A percentile compares a stretch with the other conserved stretches of the same genome.
Conservation (phyloP, 2,888 invertebrate genomes). For the Agrotis segetum region DNA sequence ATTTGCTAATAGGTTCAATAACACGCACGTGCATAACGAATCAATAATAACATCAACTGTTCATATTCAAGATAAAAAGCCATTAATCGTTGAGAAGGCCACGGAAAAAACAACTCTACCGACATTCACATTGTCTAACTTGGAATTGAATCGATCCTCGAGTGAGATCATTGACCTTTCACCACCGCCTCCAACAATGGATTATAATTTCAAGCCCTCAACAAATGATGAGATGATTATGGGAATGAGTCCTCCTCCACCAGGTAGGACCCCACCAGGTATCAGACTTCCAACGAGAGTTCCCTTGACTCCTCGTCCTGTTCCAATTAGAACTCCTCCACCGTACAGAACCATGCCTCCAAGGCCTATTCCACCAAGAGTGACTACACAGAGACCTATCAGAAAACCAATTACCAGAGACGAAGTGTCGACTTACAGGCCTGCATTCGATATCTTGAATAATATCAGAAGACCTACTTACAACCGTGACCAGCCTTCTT, state of each 20-base stretch:
- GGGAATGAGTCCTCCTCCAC: slow-evolving; percentile 91
- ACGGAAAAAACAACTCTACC: slow-evolving; percentile 79
- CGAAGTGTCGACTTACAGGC: slow-evolving; percentile 86
- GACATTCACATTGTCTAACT: slow-evolving; percentile 78
- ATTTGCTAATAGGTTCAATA: slow-evolving; percentile 72
- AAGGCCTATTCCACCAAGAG: slow-evolving; percentile 78
- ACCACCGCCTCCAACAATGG: slow-evolving; percentile 87
- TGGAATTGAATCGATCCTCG: slow-evolving; percentile 78
- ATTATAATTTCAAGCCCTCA: slow-evolving; percentile 85
- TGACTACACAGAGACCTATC: slow-evolving; percentile 77
- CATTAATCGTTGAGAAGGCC: slow-evolving; percentile 81
- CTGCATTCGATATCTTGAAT: slow-evolving; percentile 82
- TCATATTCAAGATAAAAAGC: slow-evolving; percentile 86
- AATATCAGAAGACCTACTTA: slow-evolving; percentile 81
- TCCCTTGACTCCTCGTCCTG: slow-evolving; percentile 78
- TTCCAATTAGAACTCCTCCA: slow-evolving; percentile 79
- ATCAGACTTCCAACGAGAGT: slow-evolving; percentile 76
- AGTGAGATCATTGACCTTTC: slow-evolving; percentile 88
- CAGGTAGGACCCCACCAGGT: slow-evolving; percentile 74
- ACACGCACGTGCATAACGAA: slow-evolving; percentile 74
- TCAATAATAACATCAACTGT: slow-evolving; percentile 88
- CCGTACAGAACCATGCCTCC: slow-evolving; percentile 82
- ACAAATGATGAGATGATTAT: slow-evolving; percentile 88
- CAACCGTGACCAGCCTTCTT: slow-evolving; percentile 84
- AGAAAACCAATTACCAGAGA: slow-evolving; percentile 81